Evolutionary conservation across 2,113 vertebrate species (phyloP).

Genomic region (Elachura formosa): DNA sequence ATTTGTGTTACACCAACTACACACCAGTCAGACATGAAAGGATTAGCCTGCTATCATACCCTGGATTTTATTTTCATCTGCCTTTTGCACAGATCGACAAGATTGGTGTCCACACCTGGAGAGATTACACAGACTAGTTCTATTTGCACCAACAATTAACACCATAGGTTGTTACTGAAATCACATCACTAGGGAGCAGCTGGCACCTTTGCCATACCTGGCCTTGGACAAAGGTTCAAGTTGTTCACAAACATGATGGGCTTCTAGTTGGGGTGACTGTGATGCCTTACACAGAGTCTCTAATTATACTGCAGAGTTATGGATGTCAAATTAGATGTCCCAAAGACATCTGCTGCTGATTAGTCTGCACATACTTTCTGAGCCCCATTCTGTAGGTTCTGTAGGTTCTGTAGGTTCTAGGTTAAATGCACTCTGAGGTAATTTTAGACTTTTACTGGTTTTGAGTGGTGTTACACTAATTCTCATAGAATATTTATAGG

Average conservation of each 20-base stretch:
- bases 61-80: rapidly evolving
- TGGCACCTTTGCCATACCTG: neutral
- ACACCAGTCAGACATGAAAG: neutral
- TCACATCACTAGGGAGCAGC: neutral
- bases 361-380: neutral
- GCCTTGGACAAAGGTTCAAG: neutral
- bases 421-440: neutral
- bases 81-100: neutral
- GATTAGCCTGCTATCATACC: neutral
- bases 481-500: neutral
- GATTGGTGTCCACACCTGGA: neutral
- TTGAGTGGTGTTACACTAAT: neutral
- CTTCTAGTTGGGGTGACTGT: neutral
- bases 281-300: neutral
- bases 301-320: neutral
- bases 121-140: neutral
- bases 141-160: neutral
- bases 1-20: neutral
- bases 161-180: neutral
- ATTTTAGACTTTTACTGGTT: neutral
- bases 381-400: neutral
- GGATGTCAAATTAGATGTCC: neutral
- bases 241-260: neutral
- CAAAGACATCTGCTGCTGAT: neutral
- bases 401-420: too few species aligned